Evolutionary conservation across 2,888 invertebrate genomes (phyloP), one percentile per base, ranked within the genome.

Genomic region (Bhutanitis thaidina): DNA sequence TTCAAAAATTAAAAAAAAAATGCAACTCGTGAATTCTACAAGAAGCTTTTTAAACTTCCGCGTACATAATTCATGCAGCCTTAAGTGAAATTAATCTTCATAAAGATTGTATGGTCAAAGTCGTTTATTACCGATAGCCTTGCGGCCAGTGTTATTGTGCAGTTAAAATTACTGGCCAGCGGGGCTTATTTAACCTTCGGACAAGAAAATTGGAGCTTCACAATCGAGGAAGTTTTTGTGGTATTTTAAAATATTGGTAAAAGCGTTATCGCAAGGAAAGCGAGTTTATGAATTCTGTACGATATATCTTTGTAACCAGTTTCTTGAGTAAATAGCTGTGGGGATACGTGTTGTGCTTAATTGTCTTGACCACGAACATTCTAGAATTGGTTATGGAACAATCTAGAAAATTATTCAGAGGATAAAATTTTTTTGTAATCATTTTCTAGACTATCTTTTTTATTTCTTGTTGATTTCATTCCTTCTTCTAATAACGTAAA

Each of bases 21-120:
- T 15, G 16, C 15, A 9, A 29, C 29, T n/a, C 14, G 30, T 14
- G 27, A 34, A 16, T 30, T 8, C 34, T 35, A 39, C 39, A 39
- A 50, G 50, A 39, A 44, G 13, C 3, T n/a, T 35, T 39, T 35
- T n/a, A 12, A 43, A 36, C 37, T 49, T 50, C 50, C 44, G 49
- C 43, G 16, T 44, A 34, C 43, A 43, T 38, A 38, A 44, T 34
- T 44, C 25, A 16, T 12, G 5, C n/a, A 27, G 25, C 12, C 14
- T 7, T 12, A 27, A 32, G 32, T 13, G 38, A 43, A 49, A 43
- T 49, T 38, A 13, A 44, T 50, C 44, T 29, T 44, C 12, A 39
- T 39, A 20, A 39, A 29, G 25, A 39, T 40, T 39, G 34, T 40
- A n/a, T 50, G 39, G 35, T 12, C 46, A 16, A 47, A 40, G 25